Evolutionary conservation across 2,113 vertebrate species (phyloP), one percentile per base, ranked within the genome.

Genomic region (Connochaetes taurinus): DNA sequence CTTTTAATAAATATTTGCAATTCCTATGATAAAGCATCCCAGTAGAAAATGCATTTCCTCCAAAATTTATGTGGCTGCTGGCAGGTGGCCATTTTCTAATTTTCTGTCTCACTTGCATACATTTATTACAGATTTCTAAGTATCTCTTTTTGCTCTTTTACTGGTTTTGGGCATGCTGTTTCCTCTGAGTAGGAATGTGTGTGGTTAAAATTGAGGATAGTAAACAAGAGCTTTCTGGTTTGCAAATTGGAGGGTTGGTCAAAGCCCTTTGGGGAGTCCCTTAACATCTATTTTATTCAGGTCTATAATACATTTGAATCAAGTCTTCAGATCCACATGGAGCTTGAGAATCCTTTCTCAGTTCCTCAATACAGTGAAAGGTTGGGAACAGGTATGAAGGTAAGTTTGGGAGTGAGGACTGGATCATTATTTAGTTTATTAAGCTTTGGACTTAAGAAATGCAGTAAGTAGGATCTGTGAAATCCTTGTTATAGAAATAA

Each of bases 1-100:
- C 98, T 99, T 99, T 99, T 99, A 99, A 99, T 99, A 99, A 99
- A 99, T 99, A 99, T 99, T 99, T 99, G 98, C 98, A 99, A 98
- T 99, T 98, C 98, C 98, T 99, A 98, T 98, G 98, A 99, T 99
- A 99, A 99, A 90, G 96, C 96, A 98, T 98, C 98, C 97, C 95
- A 98, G 98, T 97, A 98, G 98, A 99, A 98, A 99, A 98, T 98
- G 95, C 98, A 98, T 98, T 98, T 98, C 97, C 98, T 99, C 98
- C 97, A 97, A 98, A 99, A 99, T 99, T 98, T 99, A 99, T 99
- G 98, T 98, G 98, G 95, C 98, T 98, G 98, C 98, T 99, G 99
- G 98, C 98, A 98, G 98, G 98, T 98, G 98, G 98, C 98, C 99
- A 99, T 98, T 99, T 99, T 99, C 98, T 98, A 98, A 99, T 99